Conservation (phyloP, 2,113 vertebrate genomes). For the Merops nubicus region DNA sequence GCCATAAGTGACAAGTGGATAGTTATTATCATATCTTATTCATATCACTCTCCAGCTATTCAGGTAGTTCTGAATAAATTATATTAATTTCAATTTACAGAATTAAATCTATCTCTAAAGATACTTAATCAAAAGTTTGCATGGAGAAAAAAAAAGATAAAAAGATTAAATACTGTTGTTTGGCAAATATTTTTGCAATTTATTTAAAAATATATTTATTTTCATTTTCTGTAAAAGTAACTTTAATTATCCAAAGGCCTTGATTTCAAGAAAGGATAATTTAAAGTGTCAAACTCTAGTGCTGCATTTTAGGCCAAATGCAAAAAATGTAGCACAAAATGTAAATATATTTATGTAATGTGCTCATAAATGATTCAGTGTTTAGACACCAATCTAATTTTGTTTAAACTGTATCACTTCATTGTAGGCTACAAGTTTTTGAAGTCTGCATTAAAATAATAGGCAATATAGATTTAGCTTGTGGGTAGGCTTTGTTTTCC, state of each 20-base stretch:
- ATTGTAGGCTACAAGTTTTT: conserved; percentile 27
- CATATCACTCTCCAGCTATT: neutral
- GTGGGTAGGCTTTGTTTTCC: neutral
- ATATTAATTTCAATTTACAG: neutral
- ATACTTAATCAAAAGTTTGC: neutral
- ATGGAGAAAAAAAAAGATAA: neutral
- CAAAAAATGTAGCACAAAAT: conserved; percentile 58
- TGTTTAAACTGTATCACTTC: conserved; percentile 57
- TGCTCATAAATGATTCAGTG: conserved; percentile 73
- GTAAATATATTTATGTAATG: conserved; percentile 69
- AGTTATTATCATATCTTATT: neutral
- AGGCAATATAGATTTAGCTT: neutral
- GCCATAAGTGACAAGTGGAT: neutral
- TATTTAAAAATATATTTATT: neutral
- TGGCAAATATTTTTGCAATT: neutral
- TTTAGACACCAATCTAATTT: conserved; percentile 71
- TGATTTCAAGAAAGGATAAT: conserved; percentile 18
- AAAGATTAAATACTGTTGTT: neutral
- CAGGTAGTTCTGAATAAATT: neutral
- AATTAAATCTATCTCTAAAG: neutral
- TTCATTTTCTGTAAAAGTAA: neutral
- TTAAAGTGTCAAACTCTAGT: conserved; percentile 33
- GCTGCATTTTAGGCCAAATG: conserved; percentile 47
- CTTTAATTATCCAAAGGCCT: neutral
- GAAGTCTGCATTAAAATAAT: conserved; percentile 32